Evolutionary conservation across 2,113 vertebrate species (phyloP), one percentile per base, ranked within the genome.

Genomic region (Myotis davidii): DNA sequence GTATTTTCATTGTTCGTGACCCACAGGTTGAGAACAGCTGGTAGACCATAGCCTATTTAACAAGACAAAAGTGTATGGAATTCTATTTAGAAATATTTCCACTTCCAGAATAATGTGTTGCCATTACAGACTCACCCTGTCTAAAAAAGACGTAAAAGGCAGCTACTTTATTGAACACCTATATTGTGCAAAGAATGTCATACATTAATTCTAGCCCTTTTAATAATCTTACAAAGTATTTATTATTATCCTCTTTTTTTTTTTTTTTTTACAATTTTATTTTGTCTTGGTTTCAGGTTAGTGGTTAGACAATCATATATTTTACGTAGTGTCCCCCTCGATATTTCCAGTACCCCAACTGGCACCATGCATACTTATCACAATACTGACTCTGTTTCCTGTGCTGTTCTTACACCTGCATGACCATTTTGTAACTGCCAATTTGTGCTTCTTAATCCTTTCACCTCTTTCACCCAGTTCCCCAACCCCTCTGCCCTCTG

Each of bases 71-170:
- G 14, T 34, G 69, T 10, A 65, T 65, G 10, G 5, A 65, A 72
- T 73, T 64, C 61, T 59, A 25, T 59, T 59, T 67, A 88, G 45
- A 95, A 92, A 85, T 70, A 1, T 48, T 94, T 94, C 32, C 7
- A 65, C 45, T 89, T 96, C 13, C 56, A 85, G n/a, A 88, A 95
- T 79, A 92, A 85, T 81, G 29, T 6, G 23, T 78, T 65, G 7
- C 17, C 64, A 70, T 86, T 90, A 50, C 6, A 83, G 42, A 59
- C 13, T 13, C 4, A 73, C 7, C 39, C 42, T 61, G 3, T 54
- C 67, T 45, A 52, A 92, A 77, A 48, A 89, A 16, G 9, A 21
- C 39, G 9, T 48, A 56, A 73, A 69, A 56, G 21, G 64, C 34
- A 82, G 8, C 21, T 92, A 37, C 61, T 65, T 94, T 85, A 42